Evolutionary conservation across 1,140 invertebrate species (phyloP).

Genomic region (Drosophila parabipectinata): DNA sequence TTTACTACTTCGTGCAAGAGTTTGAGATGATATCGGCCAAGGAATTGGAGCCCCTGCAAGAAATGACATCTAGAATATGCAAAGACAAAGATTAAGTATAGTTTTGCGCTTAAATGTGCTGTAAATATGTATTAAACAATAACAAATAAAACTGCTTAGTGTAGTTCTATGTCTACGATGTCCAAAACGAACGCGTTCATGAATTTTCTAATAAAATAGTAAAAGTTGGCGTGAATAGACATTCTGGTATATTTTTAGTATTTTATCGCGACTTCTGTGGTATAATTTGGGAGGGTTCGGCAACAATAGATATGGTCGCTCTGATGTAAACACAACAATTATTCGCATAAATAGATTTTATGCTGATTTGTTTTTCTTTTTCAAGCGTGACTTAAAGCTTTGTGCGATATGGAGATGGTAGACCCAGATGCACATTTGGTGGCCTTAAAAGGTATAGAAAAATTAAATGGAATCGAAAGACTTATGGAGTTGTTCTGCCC

Average conservation of each 20-base stretch:
- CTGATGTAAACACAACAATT: constrained; percentile 20
- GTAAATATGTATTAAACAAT: constrained; percentile 25
- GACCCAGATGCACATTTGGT: constrained; percentile 64
- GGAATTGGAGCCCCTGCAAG: constrained; percentile 94
- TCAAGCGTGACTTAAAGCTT: not conserved
- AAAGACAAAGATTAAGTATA: constrained; percentile 79
- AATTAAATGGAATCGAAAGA: not conserved
- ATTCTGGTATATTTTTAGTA: constrained; percentile 4
- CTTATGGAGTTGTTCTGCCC: not conserved
- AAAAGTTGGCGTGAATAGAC: too few species aligned
- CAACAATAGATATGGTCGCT: constrained; percentile 4
- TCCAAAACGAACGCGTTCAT: not conserved
- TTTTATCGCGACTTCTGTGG: not conserved
- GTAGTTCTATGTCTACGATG: not conserved
- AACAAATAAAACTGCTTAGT: constrained; percentile 3
- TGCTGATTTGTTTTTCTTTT: not conserved
- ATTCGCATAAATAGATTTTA: constrained; percentile 1
- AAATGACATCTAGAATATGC: constrained; percentile 90
- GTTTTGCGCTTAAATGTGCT: constrained; percentile 5
- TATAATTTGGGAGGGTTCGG: not conserved
- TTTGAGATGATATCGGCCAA: constrained; percentile 93
- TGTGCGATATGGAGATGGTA: constrained; percentile 48
- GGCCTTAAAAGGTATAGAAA: constrained; percentile 53
- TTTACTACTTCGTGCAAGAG: constrained; percentile 97
- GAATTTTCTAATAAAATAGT: not conserved